phyloP scores from a whole-genome alignment of 2,113 vertebrate genomes.

The Trogon surrucura region DNA sequence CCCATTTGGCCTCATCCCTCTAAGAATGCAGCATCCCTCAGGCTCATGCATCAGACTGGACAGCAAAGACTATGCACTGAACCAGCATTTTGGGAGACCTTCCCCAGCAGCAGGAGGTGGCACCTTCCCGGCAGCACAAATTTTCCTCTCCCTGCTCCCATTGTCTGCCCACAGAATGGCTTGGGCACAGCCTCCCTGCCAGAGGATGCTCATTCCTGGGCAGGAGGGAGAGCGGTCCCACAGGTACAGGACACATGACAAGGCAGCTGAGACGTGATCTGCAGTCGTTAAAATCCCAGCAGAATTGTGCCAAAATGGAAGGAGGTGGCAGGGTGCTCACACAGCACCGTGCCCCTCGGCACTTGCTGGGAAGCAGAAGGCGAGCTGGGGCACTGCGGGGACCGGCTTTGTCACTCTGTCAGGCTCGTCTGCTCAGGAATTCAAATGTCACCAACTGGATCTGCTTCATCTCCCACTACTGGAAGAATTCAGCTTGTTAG shows the following conservation, averaged over 20 bases:
- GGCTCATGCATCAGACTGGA: not conserved
- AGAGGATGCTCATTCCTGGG: not conserved
- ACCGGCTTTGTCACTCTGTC: not conserved
- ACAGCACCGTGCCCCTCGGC: not conserved
- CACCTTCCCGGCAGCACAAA: not conserved
- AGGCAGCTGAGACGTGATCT: not conserved
- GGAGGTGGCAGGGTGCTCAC: not conserved
- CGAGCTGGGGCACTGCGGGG: not conserved
- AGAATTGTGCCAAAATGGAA: conserved; percentile 25
- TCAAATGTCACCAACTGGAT: conserved; percentile 44
- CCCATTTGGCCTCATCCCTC: not conserved
- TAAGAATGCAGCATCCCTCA: not conserved
- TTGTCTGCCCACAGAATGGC: rapidly evolving
- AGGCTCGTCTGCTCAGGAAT: conserved; percentile 19
- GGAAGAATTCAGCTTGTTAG: not conserved
- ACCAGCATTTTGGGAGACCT: not conserved
- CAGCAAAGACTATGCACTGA: not conserved
- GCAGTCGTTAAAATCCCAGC: conserved; percentile 68
- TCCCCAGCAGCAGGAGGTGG: not conserved
- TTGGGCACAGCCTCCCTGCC: not conserved
- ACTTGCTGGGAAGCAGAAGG: conserved; percentile 5
- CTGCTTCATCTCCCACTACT: conserved; percentile 1
- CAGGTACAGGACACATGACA: rapidly evolving
- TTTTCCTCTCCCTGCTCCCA: not conserved
- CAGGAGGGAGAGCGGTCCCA: not conserved